These are phyloP conservation scores for Caenorhabditis auriculariae DNA, from an alignment of 2,888 invertebrate species.

Conservation along the genomic window DNA sequence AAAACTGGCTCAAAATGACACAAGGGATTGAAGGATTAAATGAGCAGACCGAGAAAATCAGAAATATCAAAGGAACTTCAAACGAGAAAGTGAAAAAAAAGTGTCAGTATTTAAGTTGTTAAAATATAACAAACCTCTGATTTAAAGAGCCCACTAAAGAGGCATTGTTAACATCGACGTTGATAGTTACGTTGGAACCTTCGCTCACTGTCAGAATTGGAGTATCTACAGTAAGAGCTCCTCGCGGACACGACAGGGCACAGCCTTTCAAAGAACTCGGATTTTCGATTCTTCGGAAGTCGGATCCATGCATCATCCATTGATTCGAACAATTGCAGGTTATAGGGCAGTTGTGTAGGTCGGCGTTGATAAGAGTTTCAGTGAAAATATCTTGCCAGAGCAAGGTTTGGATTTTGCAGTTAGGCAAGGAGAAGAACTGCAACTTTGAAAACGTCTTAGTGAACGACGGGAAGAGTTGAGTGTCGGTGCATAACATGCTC, in stretches of 20 bases:
- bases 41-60: neutral
- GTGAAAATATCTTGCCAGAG: conserved; percentile 32
- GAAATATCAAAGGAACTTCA: neutral
- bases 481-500: conserved; percentile 10
- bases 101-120: no score
- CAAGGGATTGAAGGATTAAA: neutral
- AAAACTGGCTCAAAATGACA: conserved; percentile 1
- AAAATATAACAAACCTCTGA: no score
- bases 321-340: conserved; percentile 29
- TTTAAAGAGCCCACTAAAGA: no score
- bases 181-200: conserved; percentile 13
- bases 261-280: conserved; percentile 9
- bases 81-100: no score
- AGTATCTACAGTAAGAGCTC: conserved; percentile 1
- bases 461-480: conserved; percentile 4
- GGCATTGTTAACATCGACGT: conserved; percentile 6
- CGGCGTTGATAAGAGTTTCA: conserved; percentile 8
- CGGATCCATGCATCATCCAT: conserved; percentile 16
- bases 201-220: conserved; percentile 5
- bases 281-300: conserved; percentile 8
- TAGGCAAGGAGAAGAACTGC: conserved; percentile 8
- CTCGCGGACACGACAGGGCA: conserved; percentile 5
- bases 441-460: conserved; percentile 10
- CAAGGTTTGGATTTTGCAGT: conserved; percentile 21
- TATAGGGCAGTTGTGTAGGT: conserved; percentile 32